These are phyloP conservation scores for Plestiodon gilberti DNA, from an alignment of 2,113 vertebrate species.

Conservation along the genomic window DNA sequence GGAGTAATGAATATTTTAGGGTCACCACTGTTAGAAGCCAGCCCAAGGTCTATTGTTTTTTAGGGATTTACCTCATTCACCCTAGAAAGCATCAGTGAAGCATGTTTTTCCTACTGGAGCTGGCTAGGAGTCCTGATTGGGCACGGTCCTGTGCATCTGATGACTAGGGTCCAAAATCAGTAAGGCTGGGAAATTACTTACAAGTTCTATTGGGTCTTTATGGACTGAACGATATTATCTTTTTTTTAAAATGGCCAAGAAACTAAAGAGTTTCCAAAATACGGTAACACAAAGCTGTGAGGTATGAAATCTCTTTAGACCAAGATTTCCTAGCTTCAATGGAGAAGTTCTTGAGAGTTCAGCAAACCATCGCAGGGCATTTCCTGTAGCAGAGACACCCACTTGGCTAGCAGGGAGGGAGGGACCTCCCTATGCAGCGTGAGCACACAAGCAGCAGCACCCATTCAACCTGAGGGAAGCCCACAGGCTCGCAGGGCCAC, in stretches of 20 bases:
- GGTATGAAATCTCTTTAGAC: conserved; percentile 43
- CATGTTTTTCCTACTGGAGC: too few relatives aligned
- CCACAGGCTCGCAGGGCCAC: conserved; percentile 94
- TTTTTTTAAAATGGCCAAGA: conserved; percentile 41
- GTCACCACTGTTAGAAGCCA: too few relatives aligned
- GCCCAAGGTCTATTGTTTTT: too few relatives aligned
- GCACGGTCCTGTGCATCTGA: too few relatives aligned
- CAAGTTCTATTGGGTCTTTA: background rate
- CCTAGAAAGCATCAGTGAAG: too few relatives aligned
- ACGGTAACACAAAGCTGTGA: conserved; percentile 44
- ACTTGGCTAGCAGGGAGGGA: conserved; percentile 74
- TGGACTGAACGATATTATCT: conserved; percentile 41
- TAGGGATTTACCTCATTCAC: too few relatives aligned
- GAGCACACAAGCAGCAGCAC: conserved; percentile 88
- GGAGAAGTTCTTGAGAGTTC: conserved; percentile 54
- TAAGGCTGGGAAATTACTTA: too few relatives aligned
- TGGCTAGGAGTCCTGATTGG: too few relatives aligned
- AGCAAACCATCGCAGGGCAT: conserved; percentile 54
- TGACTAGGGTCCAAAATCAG: too few relatives aligned
- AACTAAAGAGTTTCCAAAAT: conserved; percentile 47
- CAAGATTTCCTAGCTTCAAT: conserved; percentile 56
- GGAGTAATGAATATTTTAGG: too few relatives aligned
- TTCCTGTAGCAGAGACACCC: conserved; percentile 84
- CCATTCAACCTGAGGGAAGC: conserved; percentile 97
- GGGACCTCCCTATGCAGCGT: conserved; percentile 73